Percentiles rank a stretch among this genome's conserved stretches.
Conservation (phyloP, 2,888 invertebrate species). For the Podabrus alpinus region DNA sequence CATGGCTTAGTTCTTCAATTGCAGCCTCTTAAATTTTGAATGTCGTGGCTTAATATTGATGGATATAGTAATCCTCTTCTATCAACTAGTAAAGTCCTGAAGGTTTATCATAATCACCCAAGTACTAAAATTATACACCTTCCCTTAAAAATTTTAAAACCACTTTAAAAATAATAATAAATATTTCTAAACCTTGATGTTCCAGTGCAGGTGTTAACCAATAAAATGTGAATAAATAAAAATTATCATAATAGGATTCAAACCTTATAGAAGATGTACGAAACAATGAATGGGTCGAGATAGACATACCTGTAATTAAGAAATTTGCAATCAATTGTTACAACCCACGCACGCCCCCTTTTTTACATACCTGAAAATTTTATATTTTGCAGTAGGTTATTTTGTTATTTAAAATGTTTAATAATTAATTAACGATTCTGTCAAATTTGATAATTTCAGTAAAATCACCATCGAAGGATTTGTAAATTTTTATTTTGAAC, state of each 20-base stretch:
- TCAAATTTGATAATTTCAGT: too few relatives aligned
- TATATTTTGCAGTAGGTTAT: background rate
- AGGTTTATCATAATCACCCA: background rate
- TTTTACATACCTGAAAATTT: background rate
- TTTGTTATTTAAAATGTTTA: too few relatives aligned
- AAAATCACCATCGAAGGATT: background rate
- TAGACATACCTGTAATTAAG: background rate
- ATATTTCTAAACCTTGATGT: background rate
- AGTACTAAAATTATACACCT: background rate
- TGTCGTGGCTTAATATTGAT: background rate
- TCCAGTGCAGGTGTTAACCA: background rate
- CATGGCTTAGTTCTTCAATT: background rate
- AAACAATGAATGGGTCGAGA: background rate
- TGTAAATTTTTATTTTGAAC: background rate
- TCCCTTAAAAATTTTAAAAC: background rate
- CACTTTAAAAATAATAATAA: background rate
- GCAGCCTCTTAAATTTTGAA: background rate
- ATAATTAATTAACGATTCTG: too few relatives aligned
- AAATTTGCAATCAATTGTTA: slow-evolving; percentile 1
- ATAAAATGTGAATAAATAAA: background rate
- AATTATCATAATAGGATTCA: background rate
- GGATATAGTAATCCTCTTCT: background rate
- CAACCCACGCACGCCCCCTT: background rate
- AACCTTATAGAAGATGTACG: background rate
- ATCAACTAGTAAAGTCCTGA: background rate